Conservation (phyloP, 1,140 invertebrate species). For the Hyposmocoma kahamanoa region DNA sequence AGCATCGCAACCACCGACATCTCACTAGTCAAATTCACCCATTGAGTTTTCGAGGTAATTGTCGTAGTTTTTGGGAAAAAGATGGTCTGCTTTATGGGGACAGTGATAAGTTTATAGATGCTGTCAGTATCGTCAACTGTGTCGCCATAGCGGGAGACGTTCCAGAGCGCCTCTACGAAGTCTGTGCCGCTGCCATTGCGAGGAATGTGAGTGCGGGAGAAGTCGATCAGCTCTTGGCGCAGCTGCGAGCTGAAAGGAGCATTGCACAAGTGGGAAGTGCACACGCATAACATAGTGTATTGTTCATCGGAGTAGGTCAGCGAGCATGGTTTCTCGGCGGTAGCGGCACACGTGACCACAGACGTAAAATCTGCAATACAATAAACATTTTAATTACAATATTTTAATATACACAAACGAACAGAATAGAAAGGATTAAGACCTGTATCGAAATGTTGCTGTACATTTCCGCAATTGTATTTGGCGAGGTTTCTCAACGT, state of each 20-base stretch:
- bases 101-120: no score
- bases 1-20: neutral
- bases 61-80: no score
- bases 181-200: slow-evolving; percentile 27
- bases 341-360: slow-evolving; percentile 32
- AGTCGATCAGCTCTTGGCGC: slow-evolving; percentile 38
- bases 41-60: no score
- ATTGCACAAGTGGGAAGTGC: slow-evolving; percentile 45
- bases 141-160: slow-evolving; percentile 37
- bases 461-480: no score
- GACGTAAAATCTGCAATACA: slow-evolving; percentile 44
- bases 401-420: no score
- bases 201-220: slow-evolving; percentile 23
- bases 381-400: neutral
- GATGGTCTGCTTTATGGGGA: no score
- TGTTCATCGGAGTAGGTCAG: slow-evolving; percentile 26
- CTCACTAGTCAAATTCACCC: no score
- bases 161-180: slow-evolving; percentile 36
- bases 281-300: slow-evolving; percentile 42
- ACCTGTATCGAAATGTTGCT: no score
- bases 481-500: no score
- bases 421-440: no score
- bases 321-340: slow-evolving; percentile 30
- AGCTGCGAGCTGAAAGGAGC: slow-evolving; percentile 34
- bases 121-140: no score